Evolutionary conservation across 1,140 invertebrate species (phyloP), one percentile per base, ranked within the genome.

Genomic region (Elymnias hypermnestra): DNA sequence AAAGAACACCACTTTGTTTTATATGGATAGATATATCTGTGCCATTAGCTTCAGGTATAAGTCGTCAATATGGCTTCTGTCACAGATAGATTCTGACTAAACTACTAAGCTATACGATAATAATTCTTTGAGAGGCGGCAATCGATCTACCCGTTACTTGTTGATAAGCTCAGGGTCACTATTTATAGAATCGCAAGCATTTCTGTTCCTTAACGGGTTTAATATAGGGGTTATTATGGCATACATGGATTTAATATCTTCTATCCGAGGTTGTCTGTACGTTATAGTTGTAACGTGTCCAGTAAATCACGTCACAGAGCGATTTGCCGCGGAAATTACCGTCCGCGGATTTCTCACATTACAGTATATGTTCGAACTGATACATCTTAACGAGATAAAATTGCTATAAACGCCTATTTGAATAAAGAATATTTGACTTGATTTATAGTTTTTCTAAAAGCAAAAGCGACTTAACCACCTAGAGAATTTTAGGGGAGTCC

Each of bases 241-340:
- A 17, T 21, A 10, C 2, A 7, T 6, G n/a, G n/a, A n/a, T 17
- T 1, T 33, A n/a, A 8, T 8, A 5, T 4, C 13, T 10, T n/a
- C 13, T 33, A 33, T 17, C 31, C 13, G 17, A 33, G 13, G 31
- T 17, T 33, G 31, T 15, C 31, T 28, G 40, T 38, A 31, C 37
- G 49, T 23, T 52, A 45, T 37, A 47, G 15, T 45, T 22, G 42
- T 56, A 42, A 42, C 37, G 25, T 9, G 46, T 38, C 25, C 43
- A 41, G 51, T 58, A 59, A 59, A 59, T 59, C 57, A 59, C 57
- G 46, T 46, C 46, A 38, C 18, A 31, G 29, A 45, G 47, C 44
- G 54, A 52, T 53, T 51, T 50, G 46, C 48, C 54, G 54, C 33
- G 56, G 44, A 56, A 59, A 55, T 59, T 54, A 59, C 56, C 42